Percentiles rank a stretch among this genome's conserved stretches.
phyloP scores from a whole-genome alignment of 2,113 vertebrate genomes.

The Sebastes schlegelii region DNA sequence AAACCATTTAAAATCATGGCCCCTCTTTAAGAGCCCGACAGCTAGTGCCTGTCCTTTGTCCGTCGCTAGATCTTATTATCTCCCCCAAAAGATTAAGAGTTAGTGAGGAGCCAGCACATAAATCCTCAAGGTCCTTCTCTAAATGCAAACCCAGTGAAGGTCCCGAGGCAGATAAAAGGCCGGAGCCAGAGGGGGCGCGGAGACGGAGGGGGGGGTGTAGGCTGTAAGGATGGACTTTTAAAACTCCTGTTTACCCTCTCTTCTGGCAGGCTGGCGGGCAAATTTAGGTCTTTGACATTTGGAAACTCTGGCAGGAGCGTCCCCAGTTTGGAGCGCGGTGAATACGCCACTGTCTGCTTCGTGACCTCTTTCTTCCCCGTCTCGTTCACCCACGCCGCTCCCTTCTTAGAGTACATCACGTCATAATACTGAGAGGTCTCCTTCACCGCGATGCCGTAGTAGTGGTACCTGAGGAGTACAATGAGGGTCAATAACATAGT shows the following conservation, averaged over 20 bases:
- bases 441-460: constrained; percentile 99
- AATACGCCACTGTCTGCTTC: constrained; percentile 99
- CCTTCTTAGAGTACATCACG: constrained; percentile 99
- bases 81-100: constrained; percentile 86
- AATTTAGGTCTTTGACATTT: constrained; percentile 99
- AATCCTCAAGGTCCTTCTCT: constrained; percentile 85
- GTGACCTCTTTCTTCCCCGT: constrained; percentile 99
- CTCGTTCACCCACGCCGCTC: constrained; percentile 98
- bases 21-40: constrained; percentile 81
- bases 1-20: constrained; percentile 85
- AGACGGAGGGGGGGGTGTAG: constrained; percentile 45
- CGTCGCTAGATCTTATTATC: constrained; percentile 85
- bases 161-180: constrained; percentile 80
- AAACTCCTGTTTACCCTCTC: constrained; percentile 94
- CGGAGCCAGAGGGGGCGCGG: constrained; percentile 75
- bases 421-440: constrained; percentile 98
- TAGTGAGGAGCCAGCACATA: constrained; percentile 84
- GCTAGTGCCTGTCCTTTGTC: constrained; percentile 85
- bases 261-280: constrained; percentile 97
- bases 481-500: background rate
- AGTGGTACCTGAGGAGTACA: constrained; percentile 91
- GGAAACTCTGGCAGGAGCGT: constrained; percentile 99
- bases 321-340: constrained; percentile 98
- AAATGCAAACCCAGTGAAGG: constrained; percentile 78
- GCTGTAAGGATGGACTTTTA: constrained; percentile 78